These are phyloP conservation scores for Polyodon spathula DNA, from an alignment of 2,113 vertebrate genomes.

Conservation along the genomic window DNA sequence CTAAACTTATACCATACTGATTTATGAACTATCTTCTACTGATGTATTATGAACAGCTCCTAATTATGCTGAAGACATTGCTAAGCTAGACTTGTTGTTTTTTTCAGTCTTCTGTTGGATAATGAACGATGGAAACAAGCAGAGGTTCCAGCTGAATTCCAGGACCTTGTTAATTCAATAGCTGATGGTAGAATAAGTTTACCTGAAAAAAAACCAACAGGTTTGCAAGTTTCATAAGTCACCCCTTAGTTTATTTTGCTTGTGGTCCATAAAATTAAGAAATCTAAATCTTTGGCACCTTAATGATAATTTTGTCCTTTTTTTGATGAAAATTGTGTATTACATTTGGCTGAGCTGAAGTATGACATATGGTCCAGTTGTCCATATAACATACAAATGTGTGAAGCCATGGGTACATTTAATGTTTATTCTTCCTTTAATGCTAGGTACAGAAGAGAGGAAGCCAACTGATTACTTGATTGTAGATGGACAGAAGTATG, in stretches of 20 bases:
- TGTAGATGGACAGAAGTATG: slow-evolving; percentile 82
- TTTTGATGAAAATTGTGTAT: not conserved
- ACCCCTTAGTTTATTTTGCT: too few relatives aligned
- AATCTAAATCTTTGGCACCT: too few relatives aligned
- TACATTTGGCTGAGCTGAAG: too few relatives aligned
- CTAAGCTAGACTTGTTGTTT: slow-evolving; percentile 9
- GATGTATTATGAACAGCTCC: too few relatives aligned
- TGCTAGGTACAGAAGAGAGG: slow-evolving; percentile 68
- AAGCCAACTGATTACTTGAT: slow-evolving; percentile 80
- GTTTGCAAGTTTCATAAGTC: slow-evolving; percentile 41
- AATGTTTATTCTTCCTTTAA: not conserved
- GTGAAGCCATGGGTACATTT: not conserved
- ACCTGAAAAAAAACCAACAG: slow-evolving; percentile 73
- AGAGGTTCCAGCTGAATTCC: slow-evolving; percentile 91
- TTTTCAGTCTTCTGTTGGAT: slow-evolving; percentile 78
- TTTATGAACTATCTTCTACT: too few relatives aligned
- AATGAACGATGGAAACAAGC: slow-evolving; percentile 98
- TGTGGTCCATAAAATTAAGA: too few relatives aligned
- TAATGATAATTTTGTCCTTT: too few relatives aligned
- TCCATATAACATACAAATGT: not conserved
- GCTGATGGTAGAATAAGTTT: slow-evolving; percentile 80
- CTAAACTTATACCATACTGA: too few relatives aligned
- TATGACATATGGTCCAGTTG: too few relatives aligned
- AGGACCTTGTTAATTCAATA: slow-evolving; percentile 87
- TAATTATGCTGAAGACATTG: too few relatives aligned